These are phyloP conservation scores for Psylliodes chrysocephalus DNA, from an alignment of 2,888 invertebrate genomes.

Conservation along the genomic window DNA sequence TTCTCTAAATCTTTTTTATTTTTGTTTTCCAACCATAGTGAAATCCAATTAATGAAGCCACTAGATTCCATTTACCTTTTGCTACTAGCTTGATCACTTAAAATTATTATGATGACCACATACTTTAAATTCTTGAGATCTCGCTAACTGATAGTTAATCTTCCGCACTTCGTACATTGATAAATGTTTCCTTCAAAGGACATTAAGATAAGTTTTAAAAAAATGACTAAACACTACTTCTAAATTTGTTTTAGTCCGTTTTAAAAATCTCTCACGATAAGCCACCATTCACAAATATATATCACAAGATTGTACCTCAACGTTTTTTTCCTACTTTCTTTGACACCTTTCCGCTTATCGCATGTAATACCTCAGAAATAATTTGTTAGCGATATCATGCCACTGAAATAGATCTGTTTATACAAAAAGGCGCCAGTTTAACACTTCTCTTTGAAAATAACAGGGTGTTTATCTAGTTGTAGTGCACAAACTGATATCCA, in stretches of 20 bases:
- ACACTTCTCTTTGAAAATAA: conserved; percentile 12
- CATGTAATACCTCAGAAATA: conserved; percentile 3
- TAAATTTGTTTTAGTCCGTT: not conserved
- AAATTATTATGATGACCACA: too few species aligned
- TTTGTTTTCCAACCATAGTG: too few species aligned
- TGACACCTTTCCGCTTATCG: conserved; percentile 22
- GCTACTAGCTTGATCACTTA: too few species aligned
- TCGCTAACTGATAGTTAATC: too few species aligned
- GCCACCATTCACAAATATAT: not conserved
- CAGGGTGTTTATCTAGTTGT: conserved; percentile 4
- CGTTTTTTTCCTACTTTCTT: conserved; percentile 8
- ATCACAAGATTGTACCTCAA: not conserved
- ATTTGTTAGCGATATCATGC: conserved; percentile 27
- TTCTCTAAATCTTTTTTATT: too few species aligned
- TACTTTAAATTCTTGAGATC: too few species aligned
- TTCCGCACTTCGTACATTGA: too few species aligned
- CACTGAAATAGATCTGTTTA: conserved; percentile 26
- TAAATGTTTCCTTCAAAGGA: not conserved
- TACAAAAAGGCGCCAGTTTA: conserved; percentile 26
- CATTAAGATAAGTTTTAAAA: conserved; percentile 10
- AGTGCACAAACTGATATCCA: not conserved
- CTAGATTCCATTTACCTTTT: too few species aligned
- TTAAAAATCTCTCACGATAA: not conserved
- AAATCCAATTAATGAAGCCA: too few species aligned
- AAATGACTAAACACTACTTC: not conserved